Base-by-base conservation (phyloP, 2,797 vertebrate species). In the Leptoclinus maculatus region DNA sequence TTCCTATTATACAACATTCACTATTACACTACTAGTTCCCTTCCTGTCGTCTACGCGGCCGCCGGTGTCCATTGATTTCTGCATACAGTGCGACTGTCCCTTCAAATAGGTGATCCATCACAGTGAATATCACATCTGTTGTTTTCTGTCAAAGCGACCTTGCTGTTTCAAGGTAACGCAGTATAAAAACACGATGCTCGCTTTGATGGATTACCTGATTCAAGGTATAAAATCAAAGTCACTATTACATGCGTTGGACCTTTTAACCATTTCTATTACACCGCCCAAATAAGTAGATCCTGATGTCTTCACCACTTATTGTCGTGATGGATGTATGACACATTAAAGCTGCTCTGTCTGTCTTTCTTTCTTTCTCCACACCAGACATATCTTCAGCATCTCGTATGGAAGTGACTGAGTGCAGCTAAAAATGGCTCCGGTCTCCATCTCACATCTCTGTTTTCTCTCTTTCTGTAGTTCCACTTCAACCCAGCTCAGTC, bases 401-500 rank as follows among this genome's bases (percentile, higher is more conserved):
- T 66, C 41, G 51, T 3, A 62, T 32, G 47, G 17, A 74, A 41
- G 6, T 17, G 43, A 74, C 7, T 57, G 56, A 43, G 49, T 58
- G 25, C 43, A 62, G 45, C 72, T 71, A 23, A 53, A 45, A 60
- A 25, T 41, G 43, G 17, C 38, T 72, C 21, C 34, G 10, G 49
- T 47, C 39, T 70, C 58, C 45, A 7, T 49, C 58, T 47, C 27
- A 74, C 41, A 53, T 59, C 74, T 25, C 25, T 63, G 39, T 21
- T 3, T 47, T 45, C 2, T 36, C 16, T 70, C 39, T 60, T 66
- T 89, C 71, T 76, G 60, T 57, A 99, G 98, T 98, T 99, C 91
- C 98, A 99, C 94, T 98, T 99, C 88, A 99, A 99, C 91, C 98
- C 98, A 23, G 97, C 97, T 21, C 98, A 99, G 94, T 99, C 97